Conservation (phyloP, 2,888 invertebrate genomes). For the Rhorus exstirpatorius region DNA sequence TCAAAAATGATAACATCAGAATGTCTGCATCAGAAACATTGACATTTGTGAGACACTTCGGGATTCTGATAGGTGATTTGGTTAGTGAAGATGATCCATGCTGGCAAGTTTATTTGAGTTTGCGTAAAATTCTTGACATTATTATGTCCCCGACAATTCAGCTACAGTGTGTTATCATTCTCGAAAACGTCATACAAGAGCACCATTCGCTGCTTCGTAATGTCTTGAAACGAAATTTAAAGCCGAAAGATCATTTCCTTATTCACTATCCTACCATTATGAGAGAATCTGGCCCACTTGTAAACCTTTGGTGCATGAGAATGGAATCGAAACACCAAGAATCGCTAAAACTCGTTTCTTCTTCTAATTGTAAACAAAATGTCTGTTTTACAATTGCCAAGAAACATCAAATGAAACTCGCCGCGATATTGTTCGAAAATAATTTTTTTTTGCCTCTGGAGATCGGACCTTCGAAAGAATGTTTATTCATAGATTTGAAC, state of each 20-base stretch:
- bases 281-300: slow-evolving; percentile 26
- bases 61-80: slow-evolving; percentile 1
- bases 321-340: neutral
- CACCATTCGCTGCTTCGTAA: slow-evolving; percentile 14
- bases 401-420: slow-evolving; percentile 29
- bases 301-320: slow-evolving; percentile 19
- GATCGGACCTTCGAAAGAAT: no score
- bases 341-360: slow-evolving; percentile 4
- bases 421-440: neutral
- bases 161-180: slow-evolving; percentile 16
- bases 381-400: slow-evolving; percentile 11
- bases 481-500: no score
- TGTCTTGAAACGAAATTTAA: slow-evolving; percentile 18
- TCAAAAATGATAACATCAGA: slow-evolving; percentile 29
- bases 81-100: slow-evolving; percentile 39
- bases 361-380: slow-evolving; percentile 17
- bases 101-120: slow-evolving; percentile 41
- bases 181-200: slow-evolving; percentile 30
- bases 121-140: slow-evolving; percentile 24
- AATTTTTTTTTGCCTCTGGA: no score
- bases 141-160: slow-evolving; percentile 21
- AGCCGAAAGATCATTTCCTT: slow-evolving; percentile 31
- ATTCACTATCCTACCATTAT: slow-evolving; percentile 32
- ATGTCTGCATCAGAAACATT: slow-evolving; percentile 66
- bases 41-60: slow-evolving; percentile 27